These are phyloP conservation scores for Porites divaricata DNA, from an alignment of 92 coral and sea anemone species.

Conservation along the genomic window DNA sequence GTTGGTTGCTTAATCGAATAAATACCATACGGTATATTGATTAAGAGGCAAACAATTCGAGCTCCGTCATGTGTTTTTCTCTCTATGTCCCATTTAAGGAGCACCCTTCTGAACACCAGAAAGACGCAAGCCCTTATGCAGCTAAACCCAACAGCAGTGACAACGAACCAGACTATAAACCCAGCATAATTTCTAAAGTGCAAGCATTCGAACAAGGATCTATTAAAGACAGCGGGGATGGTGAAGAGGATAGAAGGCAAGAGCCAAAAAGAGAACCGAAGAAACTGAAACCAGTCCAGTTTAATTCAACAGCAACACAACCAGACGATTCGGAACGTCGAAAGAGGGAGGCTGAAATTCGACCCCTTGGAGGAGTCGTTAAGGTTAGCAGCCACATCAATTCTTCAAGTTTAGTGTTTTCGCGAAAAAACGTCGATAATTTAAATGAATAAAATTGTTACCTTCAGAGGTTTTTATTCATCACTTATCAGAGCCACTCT, in stretches of 20 bases:
- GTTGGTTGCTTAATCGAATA: too few relatives aligned
- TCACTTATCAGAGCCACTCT: too few relatives aligned
- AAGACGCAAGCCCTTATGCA: background rate
- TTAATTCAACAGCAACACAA: slow-evolving; percentile 3
- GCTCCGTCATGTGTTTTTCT: background rate
- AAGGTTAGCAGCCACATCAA: background rate
- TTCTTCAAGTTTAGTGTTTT: background rate
- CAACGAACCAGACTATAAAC: background rate
- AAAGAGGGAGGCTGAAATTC: slow-evolving; percentile 12
- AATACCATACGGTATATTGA: too few relatives aligned
- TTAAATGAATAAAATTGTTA: too few relatives aligned
- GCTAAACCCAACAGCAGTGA: background rate
- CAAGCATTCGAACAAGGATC: slow-evolving; percentile 33
- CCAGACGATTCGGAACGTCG: background rate
- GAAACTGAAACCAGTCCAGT: slow-evolving; percentile 8
- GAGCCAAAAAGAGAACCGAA: slow-evolving; percentile 9
- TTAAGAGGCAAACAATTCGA: too few relatives aligned
- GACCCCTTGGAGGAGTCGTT: slow-evolving; percentile 27
- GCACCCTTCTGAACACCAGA: background rate
- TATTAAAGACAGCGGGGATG: background rate
- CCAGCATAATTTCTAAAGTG: background rate
- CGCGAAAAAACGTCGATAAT: too few relatives aligned
- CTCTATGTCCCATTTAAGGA: background rate
- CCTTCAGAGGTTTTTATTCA: too few relatives aligned
- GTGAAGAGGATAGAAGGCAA: background rate